These are phyloP conservation scores for Drosophila sp. DNA, from an alignment of 1,140 invertebrate genomes.

Conservation along the genomic window DNA sequence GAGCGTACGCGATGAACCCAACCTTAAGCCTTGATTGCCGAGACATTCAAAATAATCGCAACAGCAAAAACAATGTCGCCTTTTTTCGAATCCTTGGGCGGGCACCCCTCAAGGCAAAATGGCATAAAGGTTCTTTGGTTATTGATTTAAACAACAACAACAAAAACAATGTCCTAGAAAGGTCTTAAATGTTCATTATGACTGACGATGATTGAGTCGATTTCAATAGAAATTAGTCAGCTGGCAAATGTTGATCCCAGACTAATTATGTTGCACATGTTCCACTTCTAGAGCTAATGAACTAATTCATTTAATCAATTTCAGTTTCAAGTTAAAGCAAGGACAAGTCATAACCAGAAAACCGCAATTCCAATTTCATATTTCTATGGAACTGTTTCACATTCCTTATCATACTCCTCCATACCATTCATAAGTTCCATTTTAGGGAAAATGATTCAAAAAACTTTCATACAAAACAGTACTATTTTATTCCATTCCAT, in stretches of 20 bases:
- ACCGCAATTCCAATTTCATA: no score
- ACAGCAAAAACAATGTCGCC: constrained; percentile 56
- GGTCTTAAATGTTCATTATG: constrained; percentile 63
- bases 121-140: constrained; percentile 50
- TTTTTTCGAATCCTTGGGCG: constrained; percentile 63
- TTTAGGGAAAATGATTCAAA: no score
- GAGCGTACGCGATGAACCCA: constrained; percentile 62
- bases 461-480: no score
- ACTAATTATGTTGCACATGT: constrained; percentile 8
- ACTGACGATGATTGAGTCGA: constrained; percentile 26
- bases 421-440: no score
- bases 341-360: not conserved
- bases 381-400: no score
- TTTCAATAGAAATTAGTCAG: not conserved
- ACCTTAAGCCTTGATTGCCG: constrained; percentile 57
- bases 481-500: no score
- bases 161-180: constrained; percentile 42
- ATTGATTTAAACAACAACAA: constrained; percentile 53
- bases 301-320: not conserved
- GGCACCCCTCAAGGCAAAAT: constrained; percentile 30
- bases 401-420: no score
- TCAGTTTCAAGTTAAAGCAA: not conserved
- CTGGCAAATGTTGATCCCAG: not conserved
- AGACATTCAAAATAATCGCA: constrained; percentile 71
- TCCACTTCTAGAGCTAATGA: constrained; percentile 1